A percentile compares a stretch with the other conserved stretches of the same genome.
Evolutionary conservation across 2,113 vertebrate species (phyloP).

Genomic region (Gambusia holbrooki): DNA sequence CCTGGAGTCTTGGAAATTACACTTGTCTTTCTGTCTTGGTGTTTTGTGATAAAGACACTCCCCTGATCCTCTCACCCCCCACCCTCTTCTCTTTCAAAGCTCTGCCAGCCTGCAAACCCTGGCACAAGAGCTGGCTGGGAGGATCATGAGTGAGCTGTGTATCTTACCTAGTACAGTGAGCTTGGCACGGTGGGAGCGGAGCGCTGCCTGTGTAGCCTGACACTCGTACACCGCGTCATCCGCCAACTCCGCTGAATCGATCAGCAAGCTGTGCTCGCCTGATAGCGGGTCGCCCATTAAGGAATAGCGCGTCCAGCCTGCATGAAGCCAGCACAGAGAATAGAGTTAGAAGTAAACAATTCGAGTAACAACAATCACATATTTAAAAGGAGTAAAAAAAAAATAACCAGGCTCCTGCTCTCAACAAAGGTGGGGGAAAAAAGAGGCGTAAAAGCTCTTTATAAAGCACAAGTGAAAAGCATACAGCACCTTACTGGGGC

Average conservation of each 20-base stretch:
- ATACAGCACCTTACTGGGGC: conserved; percentile 48
- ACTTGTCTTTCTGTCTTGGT: conserved; percentile 18
- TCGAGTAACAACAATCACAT: conserved; percentile 55
- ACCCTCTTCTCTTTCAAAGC: conserved; percentile 23
- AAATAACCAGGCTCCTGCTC: conserved; percentile 59
- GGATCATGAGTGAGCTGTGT: conserved; percentile 68
- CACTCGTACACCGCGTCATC: conserved; percentile 91
- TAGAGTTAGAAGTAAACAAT: conserved; percentile 59
- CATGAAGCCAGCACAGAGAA: conserved; percentile 60
- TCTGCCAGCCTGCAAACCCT: conserved; percentile 51
- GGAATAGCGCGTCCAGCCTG: conserved; percentile 91
- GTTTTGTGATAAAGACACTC: conserved; percentile 56
- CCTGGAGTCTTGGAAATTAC: neutral
- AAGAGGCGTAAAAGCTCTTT: conserved; percentile 56
- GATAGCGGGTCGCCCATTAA: conserved; percentile 84
- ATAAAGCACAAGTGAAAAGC: conserved; percentile 61
- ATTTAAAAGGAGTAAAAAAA: conserved; percentile 55
- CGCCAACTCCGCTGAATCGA: conserved; percentile 85
- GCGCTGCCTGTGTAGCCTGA: conserved; percentile 89
- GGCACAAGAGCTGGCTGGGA: conserved; percentile 51
- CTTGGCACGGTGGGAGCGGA: conserved; percentile 88
- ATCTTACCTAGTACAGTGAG: conserved; percentile 88
- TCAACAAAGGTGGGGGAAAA: conserved; percentile 49
- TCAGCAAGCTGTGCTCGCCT: conserved; percentile 90
- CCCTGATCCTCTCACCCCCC: conserved; percentile 31